Percentiles rank a stretch among this genome's conserved stretches.
phyloP scores from a whole-genome alignment of 2,888 invertebrate genomes.

The Eledona agricola region DNA sequence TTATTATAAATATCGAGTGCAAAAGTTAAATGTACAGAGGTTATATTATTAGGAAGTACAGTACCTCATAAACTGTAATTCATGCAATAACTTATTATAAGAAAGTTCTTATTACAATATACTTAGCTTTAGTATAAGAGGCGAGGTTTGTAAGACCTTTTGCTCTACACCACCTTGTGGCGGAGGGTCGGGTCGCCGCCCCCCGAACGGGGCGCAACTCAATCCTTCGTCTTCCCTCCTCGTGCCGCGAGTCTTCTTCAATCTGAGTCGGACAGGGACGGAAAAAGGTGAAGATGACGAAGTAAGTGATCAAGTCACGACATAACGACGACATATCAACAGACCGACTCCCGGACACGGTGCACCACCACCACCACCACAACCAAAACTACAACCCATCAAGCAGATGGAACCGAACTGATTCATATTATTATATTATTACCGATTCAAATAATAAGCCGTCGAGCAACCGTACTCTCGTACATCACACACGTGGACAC shows the following conservation, averaged over 20 bases:
- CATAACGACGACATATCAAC: conserved; percentile 60
- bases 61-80: conserved; percentile 66
- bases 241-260: conserved; percentile 46
- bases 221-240: conserved; percentile 50
- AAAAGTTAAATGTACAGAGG: conserved; percentile 65
- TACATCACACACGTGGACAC: conserved; percentile 28
- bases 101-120: conserved; percentile 64
- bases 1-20: conserved; percentile 61
- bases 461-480: conserved; percentile 32
- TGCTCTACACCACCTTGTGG: conserved; percentile 51
- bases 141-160: conserved; percentile 60
- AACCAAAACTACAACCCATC: too few relatives aligned
- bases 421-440: conserved; percentile 37
- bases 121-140: conserved; percentile 64
- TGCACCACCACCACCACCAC: too few relatives aligned
- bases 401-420: conserved; percentile 59
- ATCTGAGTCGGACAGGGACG: conserved; percentile 42
- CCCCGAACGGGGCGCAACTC: conserved; percentile 41
- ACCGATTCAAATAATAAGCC: conserved; percentile 29
- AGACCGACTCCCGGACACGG: conserved; percentile 46
- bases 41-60: conserved; percentile 65
- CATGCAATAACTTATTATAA: conserved; percentile 66
- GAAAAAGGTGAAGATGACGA: conserved; percentile 48
- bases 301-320: conserved; percentile 48
- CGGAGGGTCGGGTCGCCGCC: conserved; percentile 49